Conservation (phyloP, 2,888 invertebrate genomes). For the Drosophila emarginata region DNA sequence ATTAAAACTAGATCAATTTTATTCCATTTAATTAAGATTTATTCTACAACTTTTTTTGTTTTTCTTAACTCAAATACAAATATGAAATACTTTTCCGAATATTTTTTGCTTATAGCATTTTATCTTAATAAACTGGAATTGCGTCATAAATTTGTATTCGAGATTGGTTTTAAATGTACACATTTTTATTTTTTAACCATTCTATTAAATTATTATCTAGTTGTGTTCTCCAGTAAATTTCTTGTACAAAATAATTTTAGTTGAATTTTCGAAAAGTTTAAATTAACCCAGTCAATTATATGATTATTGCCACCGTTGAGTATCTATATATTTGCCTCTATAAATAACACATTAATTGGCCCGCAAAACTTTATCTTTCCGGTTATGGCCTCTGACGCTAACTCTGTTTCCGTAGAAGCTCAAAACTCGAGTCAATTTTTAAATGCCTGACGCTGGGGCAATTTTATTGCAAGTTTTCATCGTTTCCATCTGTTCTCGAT, state of each 20-base stretch:
- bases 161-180: too few species aligned
- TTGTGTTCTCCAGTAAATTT: not conserved
- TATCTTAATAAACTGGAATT: not conserved
- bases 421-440: conserved; percentile 35
- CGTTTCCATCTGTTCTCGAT: conserved; percentile 70
- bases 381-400: conserved; percentile 43
- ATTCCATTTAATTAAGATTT: too few species aligned
- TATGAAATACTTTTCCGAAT: too few species aligned
- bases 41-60: too few species aligned
- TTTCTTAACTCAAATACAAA: too few species aligned
- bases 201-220: not conserved
- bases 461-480: conserved; percentile 69
- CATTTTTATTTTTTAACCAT: too few species aligned
- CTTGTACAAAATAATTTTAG: not conserved
- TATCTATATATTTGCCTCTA: conserved; percentile 47
- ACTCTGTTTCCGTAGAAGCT: conserved; percentile 23
- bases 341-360: conserved; percentile 64
- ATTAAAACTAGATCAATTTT: too few species aligned
- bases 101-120: too few species aligned
- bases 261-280: conserved; percentile 7
- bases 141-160: not conserved
- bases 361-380: conserved; percentile 53
- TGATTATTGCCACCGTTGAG: conserved; percentile 36
- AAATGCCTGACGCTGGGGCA: conserved; percentile 43
- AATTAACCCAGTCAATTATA: conserved; percentile 1